phyloP scores from a whole-genome alignment of 2,888 invertebrate genomes.

The Aspidiotus destructor region DNA sequence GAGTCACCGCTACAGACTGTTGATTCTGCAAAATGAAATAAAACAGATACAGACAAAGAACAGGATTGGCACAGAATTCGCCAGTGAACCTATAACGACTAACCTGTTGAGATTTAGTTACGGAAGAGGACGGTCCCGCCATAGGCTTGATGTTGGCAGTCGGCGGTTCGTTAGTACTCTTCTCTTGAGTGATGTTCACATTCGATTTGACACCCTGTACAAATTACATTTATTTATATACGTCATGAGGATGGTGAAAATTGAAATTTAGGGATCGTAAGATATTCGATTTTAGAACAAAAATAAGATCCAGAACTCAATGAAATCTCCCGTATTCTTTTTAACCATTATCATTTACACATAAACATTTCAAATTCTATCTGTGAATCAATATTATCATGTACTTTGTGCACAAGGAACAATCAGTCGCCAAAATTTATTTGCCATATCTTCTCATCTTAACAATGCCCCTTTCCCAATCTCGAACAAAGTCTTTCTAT shows the following conservation, averaged over 20 bases:
- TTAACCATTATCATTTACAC: background rate
- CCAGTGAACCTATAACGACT: conserved; percentile 12
- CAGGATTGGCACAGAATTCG: background rate
- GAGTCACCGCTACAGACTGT: conserved; percentile 52
- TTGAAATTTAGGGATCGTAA: too few species aligned
- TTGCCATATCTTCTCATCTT: background rate
- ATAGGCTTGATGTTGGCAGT: conserved; percentile 93
- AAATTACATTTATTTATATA: background rate
- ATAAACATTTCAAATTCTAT: background rate
- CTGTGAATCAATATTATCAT: background rate
- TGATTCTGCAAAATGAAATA: conserved; percentile 36
- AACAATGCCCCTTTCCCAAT: too few species aligned
- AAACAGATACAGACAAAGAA: conserved; percentile 9
- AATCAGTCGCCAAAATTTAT: background rate
- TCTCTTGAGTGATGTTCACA: conserved; percentile 54
- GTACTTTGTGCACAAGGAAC: background rate
- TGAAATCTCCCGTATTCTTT: too few species aligned
- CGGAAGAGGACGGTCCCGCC: conserved; percentile 53
- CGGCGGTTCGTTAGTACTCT: conserved; percentile 52
- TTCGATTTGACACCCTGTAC: conserved; percentile 54
- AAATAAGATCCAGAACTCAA: too few species aligned
- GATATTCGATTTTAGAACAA: too few species aligned
- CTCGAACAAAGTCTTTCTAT: too few species aligned
- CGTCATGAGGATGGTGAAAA: too few species aligned
- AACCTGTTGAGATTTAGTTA: conserved; percentile 38